Evolutionary conservation across 2,888 invertebrate species (phyloP).

Genomic region (Morpho deidamia): DNA sequence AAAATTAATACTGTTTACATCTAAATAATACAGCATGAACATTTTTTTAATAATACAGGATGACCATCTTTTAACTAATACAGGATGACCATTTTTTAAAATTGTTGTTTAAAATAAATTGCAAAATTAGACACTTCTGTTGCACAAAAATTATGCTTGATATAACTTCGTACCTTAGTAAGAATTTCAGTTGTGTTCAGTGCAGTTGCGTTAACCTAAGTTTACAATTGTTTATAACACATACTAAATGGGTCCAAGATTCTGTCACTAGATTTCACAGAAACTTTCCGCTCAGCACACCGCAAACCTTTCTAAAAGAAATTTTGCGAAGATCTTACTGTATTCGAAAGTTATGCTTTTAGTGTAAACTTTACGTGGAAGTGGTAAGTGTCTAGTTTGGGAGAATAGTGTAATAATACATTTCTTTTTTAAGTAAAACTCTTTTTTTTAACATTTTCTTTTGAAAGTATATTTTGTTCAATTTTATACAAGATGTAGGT

Average conservation of each 20-base stretch:
- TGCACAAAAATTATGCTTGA: too few relatives aligned
- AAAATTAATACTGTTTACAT: too few relatives aligned
- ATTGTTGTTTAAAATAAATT: too few relatives aligned
- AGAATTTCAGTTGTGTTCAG: slow-evolving; percentile 21
- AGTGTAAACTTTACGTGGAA: slow-evolving; percentile 8
- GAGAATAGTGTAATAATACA: not conserved
- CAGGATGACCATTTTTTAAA: too few relatives aligned
- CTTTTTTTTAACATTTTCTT: too few relatives aligned
- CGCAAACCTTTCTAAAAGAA: slow-evolving; percentile 7
- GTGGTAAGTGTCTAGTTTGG: slow-evolving; percentile 9
- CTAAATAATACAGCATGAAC: too few relatives aligned
- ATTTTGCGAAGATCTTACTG: slow-evolving; percentile 1
- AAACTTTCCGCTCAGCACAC: slow-evolving; percentile 12
- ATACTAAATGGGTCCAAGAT: slow-evolving; percentile 54
- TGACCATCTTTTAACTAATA: too few relatives aligned
- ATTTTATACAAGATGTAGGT: too few relatives aligned
- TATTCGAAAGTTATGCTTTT: slow-evolving; percentile 10
- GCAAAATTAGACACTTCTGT: too few relatives aligned
- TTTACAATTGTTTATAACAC: slow-evolving; percentile 53
- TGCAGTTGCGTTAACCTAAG: slow-evolving; percentile 37
- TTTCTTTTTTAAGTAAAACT: not conserved
- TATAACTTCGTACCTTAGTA: slow-evolving; percentile 8
- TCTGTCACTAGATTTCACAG: slow-evolving; percentile 31
- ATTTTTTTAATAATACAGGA: too few relatives aligned
- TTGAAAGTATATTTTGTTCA: not conserved